Evolutionary conservation across 2,888 invertebrate genomes (phyloP), one percentile per base, ranked within the genome.

Genomic region (Melieria crassipennis): DNA sequence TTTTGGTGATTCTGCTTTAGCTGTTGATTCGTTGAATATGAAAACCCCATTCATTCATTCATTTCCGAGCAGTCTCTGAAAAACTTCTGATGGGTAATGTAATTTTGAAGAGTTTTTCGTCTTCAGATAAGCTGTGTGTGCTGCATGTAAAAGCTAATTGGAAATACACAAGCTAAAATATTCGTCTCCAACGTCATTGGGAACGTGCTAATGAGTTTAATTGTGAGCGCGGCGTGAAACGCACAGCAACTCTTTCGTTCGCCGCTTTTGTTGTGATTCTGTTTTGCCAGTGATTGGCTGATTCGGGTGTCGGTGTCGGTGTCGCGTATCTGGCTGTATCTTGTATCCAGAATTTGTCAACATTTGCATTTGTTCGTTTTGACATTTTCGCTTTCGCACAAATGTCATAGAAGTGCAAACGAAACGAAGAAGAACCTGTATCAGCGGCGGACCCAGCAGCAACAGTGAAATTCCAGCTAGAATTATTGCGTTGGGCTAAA

Each of bases 371-470:
- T 16, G 13, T 55, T 30, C 30, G 45, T 55, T 65, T 70, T 70
- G 70, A 70, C 70, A 42, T 71, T 61, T 71, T 47, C 10, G 10
- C 61, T n/a, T 10, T 11, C 45, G 42, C 45, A 30, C 46, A 67
- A 68, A 71, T 71, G 71, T 71, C 71, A 71, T 42, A 47, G 43
- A 64, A 71, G 67, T 68, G 67, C 58, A 71, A 64, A 52, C 56
- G 57, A 58, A 71, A 57, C 43, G n/a, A 67, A 64, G 48, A 64
- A 10, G 56, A 63, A 68, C 46, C 30, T 30, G 30, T 30, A 2
- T 3, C 30, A 30, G 30, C 30, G 30, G 30, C 30, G 30, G 30
- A 3, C 2, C 2, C 30, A 30, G 30, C 30, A 30, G 30, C 30
- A 30, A 30, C 30, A 30, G 30, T 2, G 30, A 30, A 30, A 30